Conservation (phyloP, 1,140 invertebrate genomes). For the Drosophila funebris region DNA sequence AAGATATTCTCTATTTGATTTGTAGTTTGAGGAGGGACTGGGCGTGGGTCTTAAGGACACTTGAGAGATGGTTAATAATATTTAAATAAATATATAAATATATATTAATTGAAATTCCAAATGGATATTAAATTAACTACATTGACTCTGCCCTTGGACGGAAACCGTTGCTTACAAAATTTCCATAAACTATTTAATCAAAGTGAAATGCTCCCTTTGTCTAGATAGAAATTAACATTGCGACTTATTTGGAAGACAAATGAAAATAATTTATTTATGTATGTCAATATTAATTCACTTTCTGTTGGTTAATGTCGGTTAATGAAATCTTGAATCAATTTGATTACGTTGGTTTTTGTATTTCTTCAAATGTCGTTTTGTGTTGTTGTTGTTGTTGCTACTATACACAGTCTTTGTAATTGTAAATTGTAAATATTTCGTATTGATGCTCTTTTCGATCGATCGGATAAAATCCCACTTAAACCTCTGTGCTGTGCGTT, state of each 20-base stretch:
- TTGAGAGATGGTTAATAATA: constrained; percentile 33
- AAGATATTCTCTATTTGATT: constrained; percentile 38
- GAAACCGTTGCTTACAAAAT: constrained; percentile 68
- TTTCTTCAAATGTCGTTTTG: constrained; percentile 33
- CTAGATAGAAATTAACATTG: constrained; percentile 44
- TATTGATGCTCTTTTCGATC: constrained; percentile 30
- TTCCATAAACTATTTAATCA: constrained; percentile 31
- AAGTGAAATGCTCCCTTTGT: constrained; percentile 16
- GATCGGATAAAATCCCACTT: constrained; percentile 31
- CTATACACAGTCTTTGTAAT: constrained; percentile 79
- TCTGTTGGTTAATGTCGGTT: not conserved
- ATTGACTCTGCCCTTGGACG: constrained; percentile 73
- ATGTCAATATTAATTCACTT: constrained; percentile 45
- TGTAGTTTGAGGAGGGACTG: constrained; percentile 54
- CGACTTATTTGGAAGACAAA: constrained; percentile 72
- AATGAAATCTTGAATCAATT: constrained; percentile 23
- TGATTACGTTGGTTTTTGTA: too few relatives aligned
- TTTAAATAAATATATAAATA: constrained; percentile 9
- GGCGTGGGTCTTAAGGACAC: constrained; percentile 65
- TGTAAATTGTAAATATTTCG: constrained; percentile 47
- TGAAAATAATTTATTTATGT: constrained; percentile 56
- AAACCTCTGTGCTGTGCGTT: constrained; percentile 94
- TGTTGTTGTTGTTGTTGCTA: constrained; percentile 60
- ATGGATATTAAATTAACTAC: constrained; percentile 59
- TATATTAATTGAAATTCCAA: constrained; percentile 24